phyloP scores from a whole-genome alignment of 2,888 invertebrate genomes.

The Oscheius sp. region DNA sequence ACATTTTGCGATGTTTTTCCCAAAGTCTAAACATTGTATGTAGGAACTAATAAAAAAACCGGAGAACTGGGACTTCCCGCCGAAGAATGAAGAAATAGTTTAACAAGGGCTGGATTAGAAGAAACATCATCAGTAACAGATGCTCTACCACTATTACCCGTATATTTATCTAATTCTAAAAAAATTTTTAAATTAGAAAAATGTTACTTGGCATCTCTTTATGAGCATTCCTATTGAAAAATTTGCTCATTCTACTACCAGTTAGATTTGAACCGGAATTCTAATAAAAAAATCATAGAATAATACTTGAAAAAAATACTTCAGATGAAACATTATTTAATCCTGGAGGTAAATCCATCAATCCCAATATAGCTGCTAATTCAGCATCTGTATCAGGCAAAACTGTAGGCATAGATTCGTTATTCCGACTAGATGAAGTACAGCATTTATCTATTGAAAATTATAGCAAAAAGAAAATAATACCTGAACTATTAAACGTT shows the following conservation, averaged over 20 bases:
- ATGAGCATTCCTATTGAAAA: slow-evolving; percentile 49
- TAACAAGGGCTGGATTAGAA: slow-evolving; percentile 19
- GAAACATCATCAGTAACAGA: slow-evolving; percentile 1
- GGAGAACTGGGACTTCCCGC: slow-evolving; percentile 24
- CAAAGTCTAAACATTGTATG: not conserved
- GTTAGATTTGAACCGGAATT: slow-evolving; percentile 1
- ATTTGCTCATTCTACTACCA: slow-evolving; percentile 55
- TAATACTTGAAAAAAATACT: not conserved
- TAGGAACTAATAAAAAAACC: not conserved
- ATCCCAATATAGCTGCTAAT: slow-evolving; percentile 50
- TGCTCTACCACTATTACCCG: too few species aligned
- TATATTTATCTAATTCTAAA: too few species aligned
- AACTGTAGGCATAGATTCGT: not conserved
- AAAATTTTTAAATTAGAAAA: too few species aligned
- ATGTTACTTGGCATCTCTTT: slow-evolving; percentile 5
- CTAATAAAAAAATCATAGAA: not conserved
- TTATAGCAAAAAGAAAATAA: not conserved
- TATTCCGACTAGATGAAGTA: not conserved
- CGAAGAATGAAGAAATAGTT: slow-evolving; percentile 25
- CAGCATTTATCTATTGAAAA: not conserved
- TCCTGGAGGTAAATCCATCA: slow-evolving; percentile 35
- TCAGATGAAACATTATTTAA: not conserved
- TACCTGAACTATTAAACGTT: not conserved
- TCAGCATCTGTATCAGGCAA: slow-evolving; percentile 49
- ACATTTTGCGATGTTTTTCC: not conserved